Evolutionary conservation across 2,888 invertebrate genomes (phyloP).

Genomic region (Subacronicta megacephala): DNA sequence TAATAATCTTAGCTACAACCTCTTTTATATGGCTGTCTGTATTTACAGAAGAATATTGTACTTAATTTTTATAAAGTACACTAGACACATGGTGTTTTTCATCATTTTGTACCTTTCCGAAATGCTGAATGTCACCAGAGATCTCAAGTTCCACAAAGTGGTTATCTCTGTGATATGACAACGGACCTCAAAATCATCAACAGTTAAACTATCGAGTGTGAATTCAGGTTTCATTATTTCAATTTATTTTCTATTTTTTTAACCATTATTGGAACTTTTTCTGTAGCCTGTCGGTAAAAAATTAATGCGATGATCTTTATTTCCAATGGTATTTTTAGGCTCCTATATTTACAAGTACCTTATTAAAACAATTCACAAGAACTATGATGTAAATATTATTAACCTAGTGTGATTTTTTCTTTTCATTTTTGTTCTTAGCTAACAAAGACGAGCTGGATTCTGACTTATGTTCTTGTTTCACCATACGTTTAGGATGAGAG

Average conservation of each 20-base stretch:
- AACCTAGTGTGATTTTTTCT: conserved; percentile 65
- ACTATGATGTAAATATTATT: conserved; percentile 22
- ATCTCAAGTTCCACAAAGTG: background rate
- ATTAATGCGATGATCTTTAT: conserved; percentile 12
- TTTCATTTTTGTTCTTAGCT: conserved; percentile 67
- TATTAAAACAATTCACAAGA: conserved; percentile 38
- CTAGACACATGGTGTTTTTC: no score
- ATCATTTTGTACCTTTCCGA: background rate
- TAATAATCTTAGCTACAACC: conserved; percentile 5
- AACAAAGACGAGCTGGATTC: conserved; percentile 53
- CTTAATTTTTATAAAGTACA: background rate
- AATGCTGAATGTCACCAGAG: background rate
- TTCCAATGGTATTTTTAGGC: conserved; percentile 24
- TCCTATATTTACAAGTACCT: conserved; percentile 67
- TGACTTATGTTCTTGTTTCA: conserved; percentile 69
- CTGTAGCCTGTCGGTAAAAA: conserved; percentile 10
- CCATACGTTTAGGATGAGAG: conserved; percentile 80
- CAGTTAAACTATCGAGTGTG: background rate
- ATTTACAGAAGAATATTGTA: conserved; percentile 23
- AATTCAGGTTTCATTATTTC: background rate
- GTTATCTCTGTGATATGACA: background rate
- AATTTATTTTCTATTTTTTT: no score
- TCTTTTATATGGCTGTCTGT: conserved; percentile 9
- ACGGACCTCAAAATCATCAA: background rate
- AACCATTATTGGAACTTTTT: background rate